phyloP scores from a whole-genome alignment of 2,797 vertebrate genomes.

The Sternarchorhynchus goeldii region DNA sequence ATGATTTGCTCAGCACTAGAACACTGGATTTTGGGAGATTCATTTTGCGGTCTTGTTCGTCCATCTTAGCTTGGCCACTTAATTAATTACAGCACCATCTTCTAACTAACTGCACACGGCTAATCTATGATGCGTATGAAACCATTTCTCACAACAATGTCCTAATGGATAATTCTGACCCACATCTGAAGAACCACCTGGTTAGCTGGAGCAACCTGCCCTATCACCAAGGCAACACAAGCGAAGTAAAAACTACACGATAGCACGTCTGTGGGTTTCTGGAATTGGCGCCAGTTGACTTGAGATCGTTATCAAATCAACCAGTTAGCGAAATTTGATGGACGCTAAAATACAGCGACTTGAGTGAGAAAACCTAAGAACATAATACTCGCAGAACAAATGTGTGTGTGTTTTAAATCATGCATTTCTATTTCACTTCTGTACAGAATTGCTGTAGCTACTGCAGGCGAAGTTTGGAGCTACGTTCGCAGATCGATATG shows the following conservation, averaged over 20 bases:
- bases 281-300: conserved; percentile 21
- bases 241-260: conserved; percentile 44
- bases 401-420: too few species aligned
- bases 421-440: neutral
- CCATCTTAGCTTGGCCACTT: too few species aligned
- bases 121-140: conserved; percentile 54
- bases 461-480: conserved; percentile 12
- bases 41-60: conserved; percentile 47
- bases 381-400: neutral
- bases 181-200: neutral
- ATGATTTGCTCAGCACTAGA: conserved; percentile 66
- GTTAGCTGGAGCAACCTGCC: conserved; percentile 4
- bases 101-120: conserved; percentile 52
- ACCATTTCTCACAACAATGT: conserved; percentile 15
- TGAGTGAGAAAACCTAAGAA: neutral
- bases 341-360: too few species aligned
- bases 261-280: conserved; percentile 53
- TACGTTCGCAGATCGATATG: conserved; percentile 27
- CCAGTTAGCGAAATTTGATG: too few species aligned
- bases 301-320: neutral
- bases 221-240: conserved; percentile 44
- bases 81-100: conserved; percentile 31
- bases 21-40: conserved; percentile 78
- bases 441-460: neutral
- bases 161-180: conserved; percentile 3